A percentile compares a stretch with the other conserved stretches of the same genome.
phyloP scores from a whole-genome alignment of 2,888 invertebrate genomes.

The Folsomia manolachei region DNA sequence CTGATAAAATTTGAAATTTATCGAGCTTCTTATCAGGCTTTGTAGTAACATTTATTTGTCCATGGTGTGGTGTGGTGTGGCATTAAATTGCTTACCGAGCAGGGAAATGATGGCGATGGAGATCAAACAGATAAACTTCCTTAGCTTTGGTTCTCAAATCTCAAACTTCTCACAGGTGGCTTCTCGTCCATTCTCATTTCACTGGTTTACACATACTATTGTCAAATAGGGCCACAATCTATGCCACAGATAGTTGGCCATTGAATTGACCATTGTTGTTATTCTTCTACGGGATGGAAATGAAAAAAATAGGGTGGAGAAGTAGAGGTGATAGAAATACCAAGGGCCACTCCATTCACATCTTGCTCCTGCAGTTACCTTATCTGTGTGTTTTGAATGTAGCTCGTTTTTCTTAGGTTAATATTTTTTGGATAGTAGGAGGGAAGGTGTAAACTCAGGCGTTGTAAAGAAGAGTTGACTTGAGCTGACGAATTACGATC shows the following conservation, averaged over 20 bases:
- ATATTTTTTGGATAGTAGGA: conserved; percentile 11
- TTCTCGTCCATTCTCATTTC: conserved; percentile 14
- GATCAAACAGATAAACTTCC: neutral
- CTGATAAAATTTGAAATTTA: conserved; percentile 19
- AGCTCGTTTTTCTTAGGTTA: too few species aligned
- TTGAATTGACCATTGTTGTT: conserved; percentile 12
- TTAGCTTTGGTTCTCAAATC: neutral
- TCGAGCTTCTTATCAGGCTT: conserved; percentile 11
- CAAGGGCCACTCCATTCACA: conserved; percentile 8
- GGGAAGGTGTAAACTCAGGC: conserved; percentile 16
- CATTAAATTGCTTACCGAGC: conserved; percentile 12
- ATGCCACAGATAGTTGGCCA: neutral
- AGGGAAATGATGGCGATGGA: neutral
- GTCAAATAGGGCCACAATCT: too few species aligned
- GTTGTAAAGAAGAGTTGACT: conserved; percentile 23
- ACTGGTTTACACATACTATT: conserved; percentile 20
- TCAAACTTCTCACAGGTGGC: conserved; percentile 35
- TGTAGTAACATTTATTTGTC: neutral
- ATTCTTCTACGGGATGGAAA: too few species aligned
- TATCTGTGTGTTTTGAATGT: too few species aligned
- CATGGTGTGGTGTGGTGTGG: conserved; percentile 15
- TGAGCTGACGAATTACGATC: conserved; percentile 24
- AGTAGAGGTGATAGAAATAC: neutral
- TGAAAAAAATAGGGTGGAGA: too few species aligned
- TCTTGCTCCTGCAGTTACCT: neutral